These are phyloP conservation scores for Antigone vipio DNA, from an alignment of 2,113 vertebrate genomes.

Conservation along the genomic window DNA sequence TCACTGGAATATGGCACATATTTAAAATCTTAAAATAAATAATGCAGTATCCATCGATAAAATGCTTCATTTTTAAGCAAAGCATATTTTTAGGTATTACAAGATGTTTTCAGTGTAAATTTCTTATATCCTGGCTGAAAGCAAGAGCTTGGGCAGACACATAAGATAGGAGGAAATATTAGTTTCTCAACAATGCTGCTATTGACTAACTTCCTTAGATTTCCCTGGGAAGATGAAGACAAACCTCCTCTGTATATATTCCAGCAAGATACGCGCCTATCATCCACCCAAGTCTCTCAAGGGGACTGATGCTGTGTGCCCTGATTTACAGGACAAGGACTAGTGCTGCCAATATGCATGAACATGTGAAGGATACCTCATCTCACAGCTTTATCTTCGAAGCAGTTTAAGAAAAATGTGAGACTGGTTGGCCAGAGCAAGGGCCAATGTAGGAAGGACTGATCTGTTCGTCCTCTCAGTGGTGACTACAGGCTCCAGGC, in stretches of 20 bases:
- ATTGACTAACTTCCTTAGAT: not conserved
- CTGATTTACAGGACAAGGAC: not conserved
- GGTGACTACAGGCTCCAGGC: not conserved
- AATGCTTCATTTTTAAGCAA: not conserved
- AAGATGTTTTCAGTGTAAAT: not conserved
- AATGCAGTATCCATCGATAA: not conserved
- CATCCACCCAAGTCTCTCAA: not conserved
- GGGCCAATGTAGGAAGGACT: not conserved
- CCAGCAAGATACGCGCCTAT: not conserved
- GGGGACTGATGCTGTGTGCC: not conserved
- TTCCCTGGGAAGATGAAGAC: not conserved
- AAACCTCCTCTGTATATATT: not conserved
- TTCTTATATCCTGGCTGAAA: not conserved
- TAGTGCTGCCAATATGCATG: not conserved
- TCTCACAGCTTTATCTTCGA: not conserved
- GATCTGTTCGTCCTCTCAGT: not conserved
- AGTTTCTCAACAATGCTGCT: not conserved
- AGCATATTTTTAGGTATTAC: not conserved
- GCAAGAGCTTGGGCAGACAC: not conserved
- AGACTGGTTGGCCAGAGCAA: not conserved
- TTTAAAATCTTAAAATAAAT: not conserved
- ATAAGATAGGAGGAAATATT: not conserved
- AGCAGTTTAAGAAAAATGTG: not conserved
- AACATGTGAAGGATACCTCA: accelerated
- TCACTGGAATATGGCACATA: not conserved